phyloP scores from a whole-genome alignment of 2,888 invertebrate species.

The Trachelus troglodyta region DNA sequence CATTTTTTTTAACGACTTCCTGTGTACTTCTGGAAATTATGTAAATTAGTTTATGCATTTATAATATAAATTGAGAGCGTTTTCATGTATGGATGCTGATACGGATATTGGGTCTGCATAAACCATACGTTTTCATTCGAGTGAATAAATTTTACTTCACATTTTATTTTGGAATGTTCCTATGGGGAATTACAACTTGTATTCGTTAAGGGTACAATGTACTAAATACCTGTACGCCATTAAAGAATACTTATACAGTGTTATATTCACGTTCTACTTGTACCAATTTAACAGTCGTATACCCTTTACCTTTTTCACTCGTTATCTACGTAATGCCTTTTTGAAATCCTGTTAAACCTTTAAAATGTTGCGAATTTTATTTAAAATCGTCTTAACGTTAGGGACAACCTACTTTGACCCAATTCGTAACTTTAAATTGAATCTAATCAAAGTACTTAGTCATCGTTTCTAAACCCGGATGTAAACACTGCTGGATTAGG shows the following conservation, averaged over 20 bases:
- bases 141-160: neutral
- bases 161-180: too few species aligned
- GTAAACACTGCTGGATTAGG: neutral
- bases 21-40: constrained; percentile 14
- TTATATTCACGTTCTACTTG: neutral
- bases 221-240: neutral
- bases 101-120: neutral
- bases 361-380: neutral
- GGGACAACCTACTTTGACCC: neutral
- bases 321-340: neutral
- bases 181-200: neutral
- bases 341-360: neutral
- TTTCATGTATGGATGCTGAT: neutral
- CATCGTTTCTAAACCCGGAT: neutral
- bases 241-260: neutral
- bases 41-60: constrained; percentile 29
- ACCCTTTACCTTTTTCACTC: neutral
- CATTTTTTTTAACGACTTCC: neutral
- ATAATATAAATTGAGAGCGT: constrained; percentile 4
- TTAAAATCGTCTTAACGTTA: neutral
- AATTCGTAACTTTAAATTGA: neutral
- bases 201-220: neutral
- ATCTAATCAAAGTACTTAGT: neutral
- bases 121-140: neutral
- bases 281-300: neutral